These are phyloP conservation scores for Epirrhoe tristata DNA, from an alignment of 2,888 invertebrate genomes.

Conservation along the genomic window DNA sequence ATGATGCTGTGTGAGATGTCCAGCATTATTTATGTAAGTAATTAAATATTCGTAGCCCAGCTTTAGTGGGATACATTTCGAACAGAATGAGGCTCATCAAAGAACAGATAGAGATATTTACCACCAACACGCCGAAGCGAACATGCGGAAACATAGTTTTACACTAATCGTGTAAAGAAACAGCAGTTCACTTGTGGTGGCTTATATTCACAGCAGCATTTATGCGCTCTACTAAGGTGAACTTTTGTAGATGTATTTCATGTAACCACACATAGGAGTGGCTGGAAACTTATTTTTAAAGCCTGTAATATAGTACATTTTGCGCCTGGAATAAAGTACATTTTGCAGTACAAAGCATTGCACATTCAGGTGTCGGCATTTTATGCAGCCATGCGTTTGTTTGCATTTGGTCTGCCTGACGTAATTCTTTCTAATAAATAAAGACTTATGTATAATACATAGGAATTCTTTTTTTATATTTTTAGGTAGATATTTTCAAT, in stretches of 20 bases:
- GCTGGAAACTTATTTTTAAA: background rate
- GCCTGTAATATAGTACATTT: background rate
- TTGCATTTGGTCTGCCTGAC: slow-evolving; percentile 15
- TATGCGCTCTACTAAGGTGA: background rate
- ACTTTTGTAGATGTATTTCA: background rate
- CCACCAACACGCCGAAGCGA: too few relatives aligned
- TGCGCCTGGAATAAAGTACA: background rate
- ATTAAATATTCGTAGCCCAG: too few relatives aligned
- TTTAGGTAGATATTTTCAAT: background rate
- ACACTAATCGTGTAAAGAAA: background rate
- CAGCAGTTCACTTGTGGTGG: background rate
- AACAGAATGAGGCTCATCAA: too few relatives aligned
- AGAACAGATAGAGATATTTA: too few relatives aligned
- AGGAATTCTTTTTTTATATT: background rate
- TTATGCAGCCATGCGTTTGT: slow-evolving; percentile 17
- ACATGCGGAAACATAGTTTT: background rate
- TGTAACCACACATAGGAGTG: background rate
- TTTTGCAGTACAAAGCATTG: background rate
- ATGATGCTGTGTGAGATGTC: too few relatives aligned
- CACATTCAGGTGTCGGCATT: slow-evolving; percentile 10
- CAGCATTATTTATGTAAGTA: too few relatives aligned
- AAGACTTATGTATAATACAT: background rate
- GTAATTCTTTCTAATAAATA: slow-evolving; percentile 5
- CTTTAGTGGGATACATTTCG: too few relatives aligned
- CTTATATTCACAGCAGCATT: background rate